phyloP scores from a whole-genome alignment of 2,113 vertebrate species.

The Hippocampus comes region DNA sequence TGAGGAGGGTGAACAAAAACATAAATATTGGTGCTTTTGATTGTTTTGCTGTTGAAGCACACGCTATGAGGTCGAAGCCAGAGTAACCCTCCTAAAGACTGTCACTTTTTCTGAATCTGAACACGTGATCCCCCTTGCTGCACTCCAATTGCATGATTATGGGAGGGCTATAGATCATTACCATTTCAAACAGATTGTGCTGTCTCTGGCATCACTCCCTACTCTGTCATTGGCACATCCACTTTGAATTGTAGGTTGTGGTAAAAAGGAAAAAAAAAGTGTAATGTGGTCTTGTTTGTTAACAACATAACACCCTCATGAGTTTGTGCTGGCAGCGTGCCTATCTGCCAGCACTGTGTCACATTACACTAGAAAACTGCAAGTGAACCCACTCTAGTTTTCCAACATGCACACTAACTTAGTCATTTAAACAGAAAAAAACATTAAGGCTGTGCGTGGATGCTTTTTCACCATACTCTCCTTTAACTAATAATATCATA shows the following conservation, averaged over 20 bases:
- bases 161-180: slow-evolving; percentile 67
- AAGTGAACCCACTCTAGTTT: slow-evolving; percentile 65
- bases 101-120: slow-evolving; percentile 20
- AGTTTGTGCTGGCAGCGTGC: slow-evolving; percentile 69
- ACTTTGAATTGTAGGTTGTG: slow-evolving; percentile 67
- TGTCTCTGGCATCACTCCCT: slow-evolving; percentile 59
- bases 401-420: slow-evolving; percentile 69
- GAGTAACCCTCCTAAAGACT: background rate
- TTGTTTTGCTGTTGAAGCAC: background rate
- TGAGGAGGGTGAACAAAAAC: background rate
- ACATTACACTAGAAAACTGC: slow-evolving; percentile 57
- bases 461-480: slow-evolving; percentile 49
- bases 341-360: slow-evolving; percentile 54
- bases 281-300: slow-evolving; percentile 70
- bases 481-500: slow-evolving; percentile 64
- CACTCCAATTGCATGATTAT: slow-evolving; percentile 64
- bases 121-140: slow-evolving; percentile 18
- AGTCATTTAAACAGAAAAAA: slow-evolving; percentile 66
- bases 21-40: background rate
- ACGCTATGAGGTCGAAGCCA: background rate
- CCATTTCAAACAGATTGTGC: slow-evolving; percentile 57
- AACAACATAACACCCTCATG: slow-evolving; percentile 69
- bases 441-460: slow-evolving; percentile 52
- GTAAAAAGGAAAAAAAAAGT: slow-evolving; percentile 47
- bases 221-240: slow-evolving; percentile 59